A percentile compares a stretch with the other conserved stretches of the same genome.
Evolutionary conservation across 64 coral and sea anemone genomes (phyloP).

Genomic region (Acropora yongei): DNA sequence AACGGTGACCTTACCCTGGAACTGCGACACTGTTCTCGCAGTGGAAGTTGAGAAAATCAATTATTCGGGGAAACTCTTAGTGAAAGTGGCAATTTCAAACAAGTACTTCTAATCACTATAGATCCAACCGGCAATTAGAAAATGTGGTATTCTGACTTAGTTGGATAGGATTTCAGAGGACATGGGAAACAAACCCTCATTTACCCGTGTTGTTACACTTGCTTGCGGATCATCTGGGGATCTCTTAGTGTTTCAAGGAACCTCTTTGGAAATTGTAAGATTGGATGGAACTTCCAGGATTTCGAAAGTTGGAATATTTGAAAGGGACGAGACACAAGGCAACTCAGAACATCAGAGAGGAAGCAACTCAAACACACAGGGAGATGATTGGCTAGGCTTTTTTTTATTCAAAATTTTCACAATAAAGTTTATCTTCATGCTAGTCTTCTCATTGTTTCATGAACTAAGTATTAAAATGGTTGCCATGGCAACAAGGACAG

Average conservation of each 20-base stretch:
- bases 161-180: neutral
- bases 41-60: neutral
- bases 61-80: neutral
- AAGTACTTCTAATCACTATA: neutral
- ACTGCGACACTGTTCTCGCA: neutral
- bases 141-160: neutral
- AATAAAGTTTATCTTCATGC: too few relatives aligned
- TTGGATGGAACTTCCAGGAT: neutral
- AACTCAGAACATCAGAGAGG: slow-evolving; percentile 12
- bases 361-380: neutral
- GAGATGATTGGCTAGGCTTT: slow-evolving; percentile 12
- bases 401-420: neutral
- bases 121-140: neutral
- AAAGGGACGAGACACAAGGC: neutral
- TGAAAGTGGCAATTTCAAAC: neutral
- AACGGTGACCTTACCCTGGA: neutral
- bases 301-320: slow-evolving; percentile 3
- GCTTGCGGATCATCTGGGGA: neutral
- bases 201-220: neutral
- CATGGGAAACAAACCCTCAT: slow-evolving; percentile 16
- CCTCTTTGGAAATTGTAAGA: neutral
- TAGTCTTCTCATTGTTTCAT: too few relatives aligned
- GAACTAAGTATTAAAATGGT: too few relatives aligned
- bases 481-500: too few relatives aligned
- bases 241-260: neutral